Conservation (phyloP, 2,113 vertebrate genomes). For the Aphelocoma coerulescens region DNA sequence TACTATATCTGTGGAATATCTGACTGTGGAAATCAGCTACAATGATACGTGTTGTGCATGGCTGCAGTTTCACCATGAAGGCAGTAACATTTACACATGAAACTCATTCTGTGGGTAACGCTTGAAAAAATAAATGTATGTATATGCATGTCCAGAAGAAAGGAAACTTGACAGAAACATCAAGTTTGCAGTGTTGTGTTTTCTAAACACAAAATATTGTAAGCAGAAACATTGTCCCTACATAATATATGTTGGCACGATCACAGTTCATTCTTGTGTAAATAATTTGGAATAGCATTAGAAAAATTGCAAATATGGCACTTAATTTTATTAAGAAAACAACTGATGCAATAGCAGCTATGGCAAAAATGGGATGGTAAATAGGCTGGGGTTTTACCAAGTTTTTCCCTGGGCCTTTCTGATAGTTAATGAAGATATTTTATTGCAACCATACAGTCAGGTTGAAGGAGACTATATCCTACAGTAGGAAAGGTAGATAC, state of each 20-base stretch:
- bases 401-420: not conserved
- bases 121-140: not conserved
- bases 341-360: not conserved
- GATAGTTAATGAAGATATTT: not conserved
- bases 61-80: not conserved
- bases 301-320: slow-evolving; percentile 22
- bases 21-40: not conserved
- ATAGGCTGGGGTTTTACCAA: not conserved
- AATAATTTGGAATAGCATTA: slow-evolving; percentile 16
- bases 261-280: slow-evolving; percentile 12
- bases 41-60: not conserved
- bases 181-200: not conserved
- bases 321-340: slow-evolving; percentile 14
- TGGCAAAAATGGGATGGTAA: not conserved
- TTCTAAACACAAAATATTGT: not conserved
- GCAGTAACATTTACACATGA: not conserved
- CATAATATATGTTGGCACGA: slow-evolving; percentile 22
- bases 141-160: not conserved
- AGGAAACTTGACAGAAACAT: not conserved
- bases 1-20: not conserved
- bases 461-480: not conserved
- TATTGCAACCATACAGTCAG: not conserved
- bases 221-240: not conserved
- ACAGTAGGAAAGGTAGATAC: not conserved
- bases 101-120: not conserved